Conservation (phyloP, 1,140 invertebrate genomes). For the Drosophila obscura region DNA sequence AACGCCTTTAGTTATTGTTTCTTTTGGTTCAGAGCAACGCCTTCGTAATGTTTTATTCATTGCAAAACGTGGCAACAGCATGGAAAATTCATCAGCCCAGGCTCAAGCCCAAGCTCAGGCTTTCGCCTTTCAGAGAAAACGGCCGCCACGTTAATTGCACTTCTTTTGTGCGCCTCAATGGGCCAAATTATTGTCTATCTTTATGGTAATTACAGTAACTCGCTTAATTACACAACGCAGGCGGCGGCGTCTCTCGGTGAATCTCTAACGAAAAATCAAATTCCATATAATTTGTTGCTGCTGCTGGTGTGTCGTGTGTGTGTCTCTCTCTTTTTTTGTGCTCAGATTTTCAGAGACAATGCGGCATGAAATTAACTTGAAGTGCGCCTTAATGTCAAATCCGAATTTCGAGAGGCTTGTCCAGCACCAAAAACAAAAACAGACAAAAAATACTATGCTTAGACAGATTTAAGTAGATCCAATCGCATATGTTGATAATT, state of each 20-base stretch:
- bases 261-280: constrained; percentile 11
- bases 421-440: constrained; percentile 11
- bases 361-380: constrained; percentile 55
- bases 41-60: constrained; percentile 81
- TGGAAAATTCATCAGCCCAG: constrained; percentile 19
- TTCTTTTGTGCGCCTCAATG: constrained; percentile 30
- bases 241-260: constrained; percentile 1
- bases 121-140: constrained; percentile 17
- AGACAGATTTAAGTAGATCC: constrained; percentile 13
- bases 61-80: constrained; percentile 29
- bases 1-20: constrained; percentile 82
- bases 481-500: constrained; percentile 27
- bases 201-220: constrained; percentile 72
- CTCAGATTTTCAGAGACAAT: constrained; percentile 39
- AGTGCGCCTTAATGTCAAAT: constrained; percentile 70
- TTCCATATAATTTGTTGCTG: constrained; percentile 46
- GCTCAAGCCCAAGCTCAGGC: constrained; percentile 49
- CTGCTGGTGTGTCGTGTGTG: no score
- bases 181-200: constrained; percentile 66
- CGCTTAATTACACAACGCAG: constrained; percentile 71
- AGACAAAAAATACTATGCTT: constrained; percentile 25
- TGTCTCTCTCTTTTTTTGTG: no score
- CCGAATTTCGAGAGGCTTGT: constrained; percentile 40
- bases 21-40: constrained; percentile 72
- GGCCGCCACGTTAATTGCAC: constrained; percentile 53